Percentiles rank a stretch among this genome's conserved stretches.
Conservation (phyloP, 2,113 vertebrate genomes). For the Passer domesticus region DNA sequence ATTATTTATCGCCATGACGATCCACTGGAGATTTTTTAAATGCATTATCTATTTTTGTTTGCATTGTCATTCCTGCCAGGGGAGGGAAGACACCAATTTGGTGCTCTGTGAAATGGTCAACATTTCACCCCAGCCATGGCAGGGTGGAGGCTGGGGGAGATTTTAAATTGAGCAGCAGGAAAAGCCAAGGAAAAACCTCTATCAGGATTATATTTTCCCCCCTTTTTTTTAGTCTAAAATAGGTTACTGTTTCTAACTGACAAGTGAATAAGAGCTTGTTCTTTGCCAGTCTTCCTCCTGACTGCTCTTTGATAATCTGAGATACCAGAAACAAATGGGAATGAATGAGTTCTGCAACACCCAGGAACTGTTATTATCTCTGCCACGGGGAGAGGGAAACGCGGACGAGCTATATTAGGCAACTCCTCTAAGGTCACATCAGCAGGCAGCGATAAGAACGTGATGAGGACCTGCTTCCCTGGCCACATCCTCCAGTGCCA, state of each 20-base stretch:
- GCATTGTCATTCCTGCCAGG: constrained; percentile 69
- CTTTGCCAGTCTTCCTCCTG: constrained; percentile 31
- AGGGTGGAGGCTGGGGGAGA: background rate
- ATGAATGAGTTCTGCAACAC: constrained; percentile 41
- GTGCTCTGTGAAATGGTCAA: background rate
- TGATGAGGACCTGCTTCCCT: background rate
- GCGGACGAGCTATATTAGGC: background rate
- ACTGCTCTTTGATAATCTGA: constrained; percentile 35
- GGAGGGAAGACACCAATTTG: constrained; percentile 60
- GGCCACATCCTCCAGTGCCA: background rate
- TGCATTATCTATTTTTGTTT: constrained; percentile 80
- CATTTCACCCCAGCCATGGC: background rate
- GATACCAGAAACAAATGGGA: constrained; percentile 30
- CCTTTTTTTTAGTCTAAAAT: constrained; percentile 7
- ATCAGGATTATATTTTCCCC: background rate
- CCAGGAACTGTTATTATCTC: background rate
- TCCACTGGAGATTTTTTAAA: constrained; percentile 78
- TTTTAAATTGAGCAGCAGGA: background rate
- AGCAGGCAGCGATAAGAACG: background rate
- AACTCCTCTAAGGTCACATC: constrained; percentile 19
- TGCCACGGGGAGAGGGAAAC: background rate
- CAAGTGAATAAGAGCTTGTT: constrained; percentile 28
- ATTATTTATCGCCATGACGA: constrained; percentile 82
- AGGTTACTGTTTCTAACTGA: constrained; percentile 28
- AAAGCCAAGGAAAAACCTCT: background rate